These are phyloP conservation scores for Oryzias woworae DNA, from an alignment of 2,113 vertebrate species.

Conservation along the genomic window DNA sequence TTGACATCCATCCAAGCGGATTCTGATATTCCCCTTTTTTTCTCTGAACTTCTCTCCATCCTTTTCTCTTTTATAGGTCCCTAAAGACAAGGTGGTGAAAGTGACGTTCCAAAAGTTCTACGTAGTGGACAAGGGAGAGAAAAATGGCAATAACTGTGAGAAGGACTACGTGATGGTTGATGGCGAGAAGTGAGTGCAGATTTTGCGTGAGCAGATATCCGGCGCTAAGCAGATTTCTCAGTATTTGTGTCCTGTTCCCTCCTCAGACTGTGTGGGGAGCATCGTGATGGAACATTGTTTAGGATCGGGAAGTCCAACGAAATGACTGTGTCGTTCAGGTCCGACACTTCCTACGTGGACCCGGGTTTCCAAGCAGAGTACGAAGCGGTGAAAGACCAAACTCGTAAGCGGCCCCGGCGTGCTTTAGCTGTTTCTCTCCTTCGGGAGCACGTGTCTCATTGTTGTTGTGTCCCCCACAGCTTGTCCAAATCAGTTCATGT, in stretches of 20 bases:
- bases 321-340: slow-evolving; percentile 81
- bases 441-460: background rate
- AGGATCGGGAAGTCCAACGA: slow-evolving; percentile 74
- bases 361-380: slow-evolving; percentile 83
- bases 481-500: slow-evolving; percentile 85
- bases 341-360: slow-evolving; percentile 85
- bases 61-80: slow-evolving; percentile 76
- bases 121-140: slow-evolving; percentile 67
- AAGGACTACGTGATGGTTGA: slow-evolving; percentile 89
- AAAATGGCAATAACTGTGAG: slow-evolving; percentile 53
- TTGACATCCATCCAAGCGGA: background rate
- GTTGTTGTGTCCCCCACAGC: slow-evolving; percentile 66
- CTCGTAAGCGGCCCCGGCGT: slow-evolving; percentile 80
- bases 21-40: background rate
- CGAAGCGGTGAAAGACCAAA: slow-evolving; percentile 77
- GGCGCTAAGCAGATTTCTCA: background rate
- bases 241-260: background rate
- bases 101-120: slow-evolving; percentile 85
- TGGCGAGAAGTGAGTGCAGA: slow-evolving; percentile 76
- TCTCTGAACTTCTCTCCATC: background rate
- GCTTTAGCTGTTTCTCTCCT: background rate
- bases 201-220: background rate
- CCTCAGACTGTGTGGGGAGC: slow-evolving; percentile 83
- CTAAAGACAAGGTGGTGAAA: slow-evolving; percentile 78
- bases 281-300: slow-evolving; percentile 48